phyloP scores from a whole-genome alignment of 2,888 invertebrate genomes.

The Pristionchus fissidentatus region DNA sequence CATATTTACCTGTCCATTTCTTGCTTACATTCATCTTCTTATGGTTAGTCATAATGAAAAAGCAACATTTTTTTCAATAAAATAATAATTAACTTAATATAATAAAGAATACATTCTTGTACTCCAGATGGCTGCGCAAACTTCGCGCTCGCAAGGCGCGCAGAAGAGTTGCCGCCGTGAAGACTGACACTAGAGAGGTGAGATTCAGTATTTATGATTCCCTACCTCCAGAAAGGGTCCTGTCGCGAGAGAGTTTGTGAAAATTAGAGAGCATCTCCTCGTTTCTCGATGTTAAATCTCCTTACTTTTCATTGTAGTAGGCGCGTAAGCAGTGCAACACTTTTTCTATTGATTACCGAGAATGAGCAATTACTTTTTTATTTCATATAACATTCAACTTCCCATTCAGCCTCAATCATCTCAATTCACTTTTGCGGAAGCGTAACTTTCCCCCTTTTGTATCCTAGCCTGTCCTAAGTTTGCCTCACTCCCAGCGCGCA shows the following conservation, averaged over 20 bases:
- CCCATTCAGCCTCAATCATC: not conserved
- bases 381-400: not conserved
- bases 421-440: not conserved
- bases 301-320: too few relatives aligned
- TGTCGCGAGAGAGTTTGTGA: too few relatives aligned
- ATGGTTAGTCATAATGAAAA: not conserved
- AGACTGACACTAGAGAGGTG: constrained; percentile 18
- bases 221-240: too few relatives aligned
- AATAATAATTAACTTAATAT: not conserved
- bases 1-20: too few relatives aligned
- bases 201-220: too few relatives aligned
- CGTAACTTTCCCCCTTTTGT: constrained; percentile 1
- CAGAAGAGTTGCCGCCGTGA: not conserved
- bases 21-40: too few relatives aligned
- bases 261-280: too few relatives aligned
- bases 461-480: not conserved
- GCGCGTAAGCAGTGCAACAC: too few relatives aligned
- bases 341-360: too few relatives aligned
- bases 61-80: not conserved
- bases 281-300: too few relatives aligned
- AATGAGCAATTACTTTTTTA: too few relatives aligned
- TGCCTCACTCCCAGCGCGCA: not conserved
- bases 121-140: constrained; percentile 9
- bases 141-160: constrained; percentile 31
- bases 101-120: not conserved